These are phyloP conservation scores for Falco columbarius DNA, from an alignment of 2,797 vertebrate genomes.

Conservation along the genomic window DNA sequence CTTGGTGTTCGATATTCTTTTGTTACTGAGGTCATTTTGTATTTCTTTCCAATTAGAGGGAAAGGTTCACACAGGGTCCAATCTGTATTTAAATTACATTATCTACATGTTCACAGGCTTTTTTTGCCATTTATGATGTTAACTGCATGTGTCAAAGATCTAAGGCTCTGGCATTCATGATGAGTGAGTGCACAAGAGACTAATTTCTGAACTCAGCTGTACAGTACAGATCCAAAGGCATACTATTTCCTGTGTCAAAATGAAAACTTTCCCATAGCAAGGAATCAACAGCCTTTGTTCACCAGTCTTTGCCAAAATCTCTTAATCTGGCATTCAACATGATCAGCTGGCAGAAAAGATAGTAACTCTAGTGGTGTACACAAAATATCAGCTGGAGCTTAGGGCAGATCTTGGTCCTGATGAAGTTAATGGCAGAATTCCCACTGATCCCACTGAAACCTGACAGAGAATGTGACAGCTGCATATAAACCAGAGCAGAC, in stretches of 20 bases:
- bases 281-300: neutral
- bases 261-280: neutral
- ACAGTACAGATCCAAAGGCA: neutral
- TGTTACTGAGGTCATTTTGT: neutral
- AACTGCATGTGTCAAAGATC: neutral
- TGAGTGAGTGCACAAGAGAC: neutral
- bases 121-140: neutral
- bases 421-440: conserved; percentile 27
- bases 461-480: conserved; percentile 4
- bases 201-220: neutral
- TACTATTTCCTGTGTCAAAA: neutral
- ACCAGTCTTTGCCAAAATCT: neutral
- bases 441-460: neutral
- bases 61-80: neutral
- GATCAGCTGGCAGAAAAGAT: neutral
- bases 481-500: neutral
- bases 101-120: neutral
- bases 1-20: neutral
- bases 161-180: neutral
- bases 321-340: neutral
- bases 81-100: neutral
- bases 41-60: neutral
- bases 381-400: neutral
- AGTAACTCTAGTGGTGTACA: neutral
- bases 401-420: neutral